Percentiles rank a stretch among this genome's conserved stretches.
Evolutionary conservation across 2,113 vertebrate species (phyloP).

Genomic region (Turdus rufiventris): DNA sequence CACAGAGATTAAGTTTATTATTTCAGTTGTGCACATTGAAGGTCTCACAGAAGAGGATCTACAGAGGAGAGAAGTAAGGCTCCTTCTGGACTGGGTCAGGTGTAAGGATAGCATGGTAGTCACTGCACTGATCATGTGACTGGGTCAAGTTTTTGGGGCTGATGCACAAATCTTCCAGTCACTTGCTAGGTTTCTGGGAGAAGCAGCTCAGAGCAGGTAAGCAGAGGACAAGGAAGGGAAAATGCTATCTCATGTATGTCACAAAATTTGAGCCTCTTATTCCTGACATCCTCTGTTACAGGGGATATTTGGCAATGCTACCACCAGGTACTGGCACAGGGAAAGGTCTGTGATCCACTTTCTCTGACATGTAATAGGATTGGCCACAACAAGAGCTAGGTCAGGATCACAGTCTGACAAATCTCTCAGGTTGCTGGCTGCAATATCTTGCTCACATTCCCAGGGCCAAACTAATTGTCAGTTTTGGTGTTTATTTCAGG

Average conservation of each 20-base stretch:
- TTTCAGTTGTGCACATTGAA: background rate
- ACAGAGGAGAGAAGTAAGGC: background rate
- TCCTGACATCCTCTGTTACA: background rate
- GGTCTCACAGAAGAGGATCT: background rate
- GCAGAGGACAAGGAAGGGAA: background rate
- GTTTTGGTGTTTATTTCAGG: background rate
- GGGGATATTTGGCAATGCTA: background rate
- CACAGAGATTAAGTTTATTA: background rate
- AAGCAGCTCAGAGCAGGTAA: background rate
- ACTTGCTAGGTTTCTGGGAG: background rate
- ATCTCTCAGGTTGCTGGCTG: background rate
- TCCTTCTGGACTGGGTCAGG: background rate
- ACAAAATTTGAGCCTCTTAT: background rate
- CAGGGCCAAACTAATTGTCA: background rate
- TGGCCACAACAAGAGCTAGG: background rate
- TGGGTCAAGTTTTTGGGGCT: background rate
- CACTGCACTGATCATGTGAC: background rate
- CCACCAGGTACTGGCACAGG: background rate
- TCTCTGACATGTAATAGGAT: background rate
- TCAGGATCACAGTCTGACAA: background rate
- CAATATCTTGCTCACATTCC: background rate
- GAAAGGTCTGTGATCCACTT: background rate
- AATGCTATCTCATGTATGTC: background rate
- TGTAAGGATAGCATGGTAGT: accelerated
- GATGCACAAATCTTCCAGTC: background rate